Evolutionary conservation across 2,888 invertebrate species (phyloP).

Genomic region (Dorcus hopei): DNA sequence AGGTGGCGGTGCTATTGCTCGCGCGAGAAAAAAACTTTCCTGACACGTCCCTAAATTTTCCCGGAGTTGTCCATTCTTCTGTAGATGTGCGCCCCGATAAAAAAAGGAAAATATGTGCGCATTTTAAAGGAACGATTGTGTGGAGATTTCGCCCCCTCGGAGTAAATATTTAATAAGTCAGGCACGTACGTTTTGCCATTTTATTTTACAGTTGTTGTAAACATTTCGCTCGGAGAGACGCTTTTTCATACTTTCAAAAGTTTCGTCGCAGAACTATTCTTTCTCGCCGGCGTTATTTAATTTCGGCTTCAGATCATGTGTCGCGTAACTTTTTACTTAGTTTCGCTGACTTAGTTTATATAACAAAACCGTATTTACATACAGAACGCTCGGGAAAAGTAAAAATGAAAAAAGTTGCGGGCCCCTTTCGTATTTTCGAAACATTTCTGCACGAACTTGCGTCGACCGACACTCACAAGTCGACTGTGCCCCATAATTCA

Average conservation of each 20-base stretch:
- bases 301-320: background rate
- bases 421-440: background rate
- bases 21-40: too few relatives aligned
- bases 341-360: slow-evolving; percentile 1
- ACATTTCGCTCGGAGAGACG: background rate
- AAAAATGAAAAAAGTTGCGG: background rate
- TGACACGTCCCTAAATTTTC: too few relatives aligned
- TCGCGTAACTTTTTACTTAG: slow-evolving; percentile 1
- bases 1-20: too few relatives aligned
- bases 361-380: background rate
- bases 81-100: too few relatives aligned
- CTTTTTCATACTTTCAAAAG: background rate
- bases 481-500: slow-evolving; percentile 28
- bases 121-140: too few relatives aligned
- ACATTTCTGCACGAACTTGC: background rate
- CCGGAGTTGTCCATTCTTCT: too few relatives aligned
- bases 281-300: background rate
- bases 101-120: too few relatives aligned
- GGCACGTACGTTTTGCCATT: background rate
- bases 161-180: slow-evolving; percentile 1
- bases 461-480: background rate
- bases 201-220: slow-evolving; percentile 1
- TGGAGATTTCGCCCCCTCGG: background rate
- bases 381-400: background rate
- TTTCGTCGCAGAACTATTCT: background rate